Conservation (phyloP, 2,797 vertebrate species). For the Sebastes goodei region DNA sequence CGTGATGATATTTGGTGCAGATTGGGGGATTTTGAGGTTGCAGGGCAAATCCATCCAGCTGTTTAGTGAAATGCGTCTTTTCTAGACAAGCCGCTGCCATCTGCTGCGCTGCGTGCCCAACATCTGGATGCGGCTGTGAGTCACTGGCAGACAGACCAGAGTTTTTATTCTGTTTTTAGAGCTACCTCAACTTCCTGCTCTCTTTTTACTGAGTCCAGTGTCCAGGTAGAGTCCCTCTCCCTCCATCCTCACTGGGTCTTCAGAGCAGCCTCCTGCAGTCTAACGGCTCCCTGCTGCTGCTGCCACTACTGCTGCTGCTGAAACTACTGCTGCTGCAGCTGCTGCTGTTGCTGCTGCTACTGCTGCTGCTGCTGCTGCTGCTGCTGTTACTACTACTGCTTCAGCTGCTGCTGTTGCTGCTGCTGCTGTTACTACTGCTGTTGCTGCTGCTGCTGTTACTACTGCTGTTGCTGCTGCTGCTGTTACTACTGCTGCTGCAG, state of each 20-base stretch:
- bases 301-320: not conserved
- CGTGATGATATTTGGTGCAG: not conserved
- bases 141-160: not conserved
- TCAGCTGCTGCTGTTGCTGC: no score
- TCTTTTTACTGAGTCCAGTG: not conserved
- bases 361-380: no score
- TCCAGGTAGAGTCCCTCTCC: not conserved
- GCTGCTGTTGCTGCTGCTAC: accelerated
- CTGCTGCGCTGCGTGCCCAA: conserved; percentile 27
- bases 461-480: no score
- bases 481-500: no score
- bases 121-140: conserved; percentile 35
- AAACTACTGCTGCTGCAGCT: no score
- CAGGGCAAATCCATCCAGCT: conserved; percentile 31
- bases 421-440: no score
- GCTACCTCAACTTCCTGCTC: not conserved
- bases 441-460: no score
- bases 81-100: conserved; percentile 13
- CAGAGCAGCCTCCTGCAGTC: not conserved
- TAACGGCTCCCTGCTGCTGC: not conserved
- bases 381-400: no score
- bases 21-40: not conserved
- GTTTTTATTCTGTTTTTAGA: not conserved
- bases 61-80: conserved; percentile 35
- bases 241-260: not conserved